Evolutionary conservation across 2,797 vertebrate species (phyloP).

Genomic region (Betta splendens): DNA sequence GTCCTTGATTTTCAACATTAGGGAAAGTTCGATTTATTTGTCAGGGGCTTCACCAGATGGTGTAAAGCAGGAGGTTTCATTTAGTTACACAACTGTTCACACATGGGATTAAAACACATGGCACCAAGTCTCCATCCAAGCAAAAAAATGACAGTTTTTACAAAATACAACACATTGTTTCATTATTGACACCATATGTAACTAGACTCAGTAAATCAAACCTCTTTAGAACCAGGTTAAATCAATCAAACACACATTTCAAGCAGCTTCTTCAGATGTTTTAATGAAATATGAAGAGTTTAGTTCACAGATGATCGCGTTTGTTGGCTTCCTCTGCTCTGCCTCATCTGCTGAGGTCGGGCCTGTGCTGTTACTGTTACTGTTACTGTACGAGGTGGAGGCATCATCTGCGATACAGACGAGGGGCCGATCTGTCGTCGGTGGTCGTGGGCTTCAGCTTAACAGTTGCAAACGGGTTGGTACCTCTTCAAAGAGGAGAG

Average conservation of each 20-base stretch:
- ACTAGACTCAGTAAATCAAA: not conserved
- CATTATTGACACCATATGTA: too few relatives aligned
- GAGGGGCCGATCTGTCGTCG: conserved; percentile 89
- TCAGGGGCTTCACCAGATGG: conserved; percentile 6
- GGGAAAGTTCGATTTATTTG: too few relatives aligned
- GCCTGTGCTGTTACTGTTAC: not conserved
- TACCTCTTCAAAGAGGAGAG: conserved; percentile 82
- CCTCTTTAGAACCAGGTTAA: not conserved
- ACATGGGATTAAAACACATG: too few relatives aligned
- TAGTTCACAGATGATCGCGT: not conserved
- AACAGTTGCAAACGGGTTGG: conserved; percentile 95
- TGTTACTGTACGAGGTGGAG: not conserved
- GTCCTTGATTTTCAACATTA: too few relatives aligned
- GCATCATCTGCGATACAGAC: conserved; percentile 46
- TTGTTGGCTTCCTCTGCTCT: not conserved
- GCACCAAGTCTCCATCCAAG: conserved; percentile 21
- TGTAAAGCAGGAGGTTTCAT: not conserved
- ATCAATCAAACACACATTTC: conserved; percentile 3
- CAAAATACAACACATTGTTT: not conserved
- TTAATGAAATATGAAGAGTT: not conserved
- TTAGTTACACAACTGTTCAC: too few relatives aligned
- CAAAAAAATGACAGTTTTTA: not conserved
- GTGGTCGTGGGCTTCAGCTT: conserved; percentile 92
- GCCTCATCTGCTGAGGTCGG: not conserved
- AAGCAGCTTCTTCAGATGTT: too few relatives aligned